A percentile compares a stretch with the other conserved stretches of the same genome.
phyloP scores from a whole-genome alignment of 1,140 invertebrate species.

The Oncopodura yosiiana region DNA sequence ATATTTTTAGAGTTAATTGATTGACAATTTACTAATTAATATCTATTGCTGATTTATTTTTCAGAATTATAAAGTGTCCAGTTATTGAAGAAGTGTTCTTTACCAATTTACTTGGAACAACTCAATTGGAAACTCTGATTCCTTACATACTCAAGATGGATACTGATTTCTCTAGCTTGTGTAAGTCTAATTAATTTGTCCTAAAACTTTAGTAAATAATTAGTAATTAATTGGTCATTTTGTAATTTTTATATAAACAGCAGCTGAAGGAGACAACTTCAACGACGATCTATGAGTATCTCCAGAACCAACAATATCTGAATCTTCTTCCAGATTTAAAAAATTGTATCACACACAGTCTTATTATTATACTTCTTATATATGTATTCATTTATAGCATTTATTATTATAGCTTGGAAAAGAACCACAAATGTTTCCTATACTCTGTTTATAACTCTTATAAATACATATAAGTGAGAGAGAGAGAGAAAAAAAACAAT shows the following conservation, averaged over 20 bases:
- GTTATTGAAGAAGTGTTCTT: slow-evolving; percentile 87
- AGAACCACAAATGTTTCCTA: too few species aligned
- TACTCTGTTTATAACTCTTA: too few species aligned
- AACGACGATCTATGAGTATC: background rate
- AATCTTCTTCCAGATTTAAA: too few species aligned
- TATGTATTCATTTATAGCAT: too few species aligned
- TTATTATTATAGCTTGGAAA: too few species aligned
- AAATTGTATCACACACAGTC: too few species aligned
- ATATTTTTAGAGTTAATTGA: slow-evolving; percentile 2
- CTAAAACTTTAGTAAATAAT: too few species aligned
- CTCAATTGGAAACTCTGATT: slow-evolving; percentile 83
- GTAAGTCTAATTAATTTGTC: slow-evolving; percentile 7
- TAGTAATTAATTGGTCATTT: too few species aligned
- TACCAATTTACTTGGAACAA: slow-evolving; percentile 78
- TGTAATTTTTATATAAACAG: background rate
- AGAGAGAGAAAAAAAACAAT: too few species aligned
- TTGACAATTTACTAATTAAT: background rate
- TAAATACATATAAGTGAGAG: too few species aligned
- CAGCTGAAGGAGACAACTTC: background rate
- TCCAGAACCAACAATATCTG: too few species aligned
- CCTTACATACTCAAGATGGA: slow-evolving; percentile 82
- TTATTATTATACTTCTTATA: too few species aligned
- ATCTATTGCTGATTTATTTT: background rate
- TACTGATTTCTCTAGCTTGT: slow-evolving; percentile 32
- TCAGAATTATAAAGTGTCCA: slow-evolving; percentile 53